phyloP scores from a whole-genome alignment of 2,888 invertebrate genomes.

The Epsilonema sp. region DNA sequence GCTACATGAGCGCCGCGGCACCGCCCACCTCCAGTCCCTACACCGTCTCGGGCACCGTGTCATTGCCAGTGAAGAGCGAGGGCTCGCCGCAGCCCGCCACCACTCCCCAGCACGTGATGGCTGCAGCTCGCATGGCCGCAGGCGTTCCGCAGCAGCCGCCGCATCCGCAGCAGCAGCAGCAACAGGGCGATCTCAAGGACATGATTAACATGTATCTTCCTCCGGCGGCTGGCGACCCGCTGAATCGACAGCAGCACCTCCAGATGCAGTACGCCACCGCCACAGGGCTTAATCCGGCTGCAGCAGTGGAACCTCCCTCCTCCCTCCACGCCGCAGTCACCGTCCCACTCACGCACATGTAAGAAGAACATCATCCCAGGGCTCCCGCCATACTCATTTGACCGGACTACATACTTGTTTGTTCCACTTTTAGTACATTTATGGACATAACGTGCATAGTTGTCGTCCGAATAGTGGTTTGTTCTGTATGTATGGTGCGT shows the following conservation, averaged over 20 bases:
- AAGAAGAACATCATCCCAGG: too few relatives aligned
- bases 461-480: too few relatives aligned
- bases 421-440: too few relatives aligned
- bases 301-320: too few relatives aligned
- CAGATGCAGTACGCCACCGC: slow-evolving; percentile 1
- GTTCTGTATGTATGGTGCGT: too few relatives aligned
- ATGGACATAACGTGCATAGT: too few relatives aligned
- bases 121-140: slow-evolving; percentile 10
- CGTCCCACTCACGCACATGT: too few relatives aligned
- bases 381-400: too few relatives aligned
- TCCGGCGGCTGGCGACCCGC: slow-evolving; percentile 41
- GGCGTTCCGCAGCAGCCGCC: slow-evolving; percentile 13
- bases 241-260: not conserved
- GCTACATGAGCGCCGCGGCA: not conserved
- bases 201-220: slow-evolving; percentile 56
- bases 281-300: too few relatives aligned
- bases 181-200: slow-evolving; percentile 43
- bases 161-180: slow-evolving; percentile 6
- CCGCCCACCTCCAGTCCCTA: not conserved
- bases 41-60: not conserved
- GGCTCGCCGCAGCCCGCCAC: slow-evolving; percentile 9
- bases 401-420: too few relatives aligned
- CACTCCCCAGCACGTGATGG: slow-evolving; percentile 11
- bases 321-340: too few relatives aligned
- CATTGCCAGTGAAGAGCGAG: not conserved